phyloP scores from a whole-genome alignment of 2,888 invertebrate species.

The Brenthis ino region DNA sequence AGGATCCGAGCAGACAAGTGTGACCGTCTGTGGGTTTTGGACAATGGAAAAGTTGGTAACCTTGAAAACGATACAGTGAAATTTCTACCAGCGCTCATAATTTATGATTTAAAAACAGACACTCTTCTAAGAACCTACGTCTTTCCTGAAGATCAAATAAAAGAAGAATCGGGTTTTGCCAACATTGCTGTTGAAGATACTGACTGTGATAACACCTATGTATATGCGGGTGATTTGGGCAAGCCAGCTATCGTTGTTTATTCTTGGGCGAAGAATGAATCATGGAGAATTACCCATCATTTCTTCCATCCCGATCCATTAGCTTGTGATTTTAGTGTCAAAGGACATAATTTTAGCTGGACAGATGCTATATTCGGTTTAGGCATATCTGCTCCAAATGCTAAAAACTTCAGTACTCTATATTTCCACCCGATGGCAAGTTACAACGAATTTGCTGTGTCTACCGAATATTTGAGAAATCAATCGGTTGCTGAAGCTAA shows the following conservation, averaged over 20 bases:
- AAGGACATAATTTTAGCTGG: constrained; percentile 88
- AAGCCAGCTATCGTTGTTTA: constrained; percentile 88
- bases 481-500: constrained; percentile 78
- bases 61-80: constrained; percentile 73
- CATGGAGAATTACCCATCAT: constrained; percentile 89
- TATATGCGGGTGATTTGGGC: constrained; percentile 87
- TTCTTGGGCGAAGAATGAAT: constrained; percentile 86
- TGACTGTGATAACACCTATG: constrained; percentile 87
- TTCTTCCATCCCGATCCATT: constrained; percentile 87
- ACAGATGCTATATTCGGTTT: constrained; percentile 90
- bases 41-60: constrained; percentile 86
- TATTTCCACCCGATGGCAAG: constrained; percentile 92
- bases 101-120: constrained; percentile 89
- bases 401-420: constrained; percentile 86
- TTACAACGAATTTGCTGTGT: constrained; percentile 88
- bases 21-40: constrained; percentile 90
- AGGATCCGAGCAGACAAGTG: constrained; percentile 88
- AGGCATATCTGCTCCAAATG: constrained; percentile 84
- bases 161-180: constrained; percentile 86
- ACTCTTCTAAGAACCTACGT: constrained; percentile 85
- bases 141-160: constrained; percentile 85
- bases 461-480: constrained; percentile 85
- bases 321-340: constrained; percentile 87
- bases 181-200: constrained; percentile 90
- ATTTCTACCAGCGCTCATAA: constrained; percentile 84